A percentile compares a stretch with the other conserved stretches of the same genome.
phyloP scores from a whole-genome alignment of 2,888 invertebrate species.

The Cephus runcator region DNA sequence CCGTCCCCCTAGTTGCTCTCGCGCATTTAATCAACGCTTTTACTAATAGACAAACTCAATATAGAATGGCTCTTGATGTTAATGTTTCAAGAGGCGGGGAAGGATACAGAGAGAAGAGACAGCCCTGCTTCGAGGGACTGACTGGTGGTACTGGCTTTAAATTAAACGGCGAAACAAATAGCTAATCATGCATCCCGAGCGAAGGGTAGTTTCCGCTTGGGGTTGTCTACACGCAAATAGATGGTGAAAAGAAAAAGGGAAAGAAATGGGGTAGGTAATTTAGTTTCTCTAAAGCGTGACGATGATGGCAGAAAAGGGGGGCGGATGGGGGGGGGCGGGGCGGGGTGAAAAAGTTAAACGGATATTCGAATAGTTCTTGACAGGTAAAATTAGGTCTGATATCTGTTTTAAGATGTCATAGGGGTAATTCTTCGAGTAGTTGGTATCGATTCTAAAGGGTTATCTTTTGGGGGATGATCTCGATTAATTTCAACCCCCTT shows the following conservation, averaged over 20 bases:
- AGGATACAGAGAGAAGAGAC: slow-evolving; percentile 11
- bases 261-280: slow-evolving; percentile 14
- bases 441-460: not conserved
- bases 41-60: slow-evolving; percentile 62
- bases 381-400: not conserved
- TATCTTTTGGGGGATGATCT: not conserved
- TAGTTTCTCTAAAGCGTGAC: slow-evolving; percentile 1
- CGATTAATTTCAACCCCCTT: slow-evolving; percentile 11
- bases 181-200: slow-evolving; percentile 58
- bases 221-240: slow-evolving; percentile 32
- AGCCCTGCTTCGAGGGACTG: slow-evolving; percentile 20
- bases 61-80: slow-evolving; percentile 56
- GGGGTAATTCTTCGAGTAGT: not conserved
- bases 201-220: slow-evolving; percentile 11
- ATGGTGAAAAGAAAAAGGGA: not conserved
- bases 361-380: not conserved
- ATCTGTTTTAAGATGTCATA: not conserved
- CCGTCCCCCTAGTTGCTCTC: slow-evolving; percentile 38
- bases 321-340: slow-evolving; percentile 10
- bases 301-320: not conserved
- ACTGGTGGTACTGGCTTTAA: slow-evolving; percentile 44
- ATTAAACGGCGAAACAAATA: slow-evolving; percentile 62
- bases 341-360: not conserved
- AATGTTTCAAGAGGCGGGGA: slow-evolving; percentile 20
- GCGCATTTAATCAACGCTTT: slow-evolving; percentile 61